These are phyloP conservation scores for Xenops minutus DNA, from an alignment of 2,797 vertebrate genomes.

Conservation along the genomic window DNA sequence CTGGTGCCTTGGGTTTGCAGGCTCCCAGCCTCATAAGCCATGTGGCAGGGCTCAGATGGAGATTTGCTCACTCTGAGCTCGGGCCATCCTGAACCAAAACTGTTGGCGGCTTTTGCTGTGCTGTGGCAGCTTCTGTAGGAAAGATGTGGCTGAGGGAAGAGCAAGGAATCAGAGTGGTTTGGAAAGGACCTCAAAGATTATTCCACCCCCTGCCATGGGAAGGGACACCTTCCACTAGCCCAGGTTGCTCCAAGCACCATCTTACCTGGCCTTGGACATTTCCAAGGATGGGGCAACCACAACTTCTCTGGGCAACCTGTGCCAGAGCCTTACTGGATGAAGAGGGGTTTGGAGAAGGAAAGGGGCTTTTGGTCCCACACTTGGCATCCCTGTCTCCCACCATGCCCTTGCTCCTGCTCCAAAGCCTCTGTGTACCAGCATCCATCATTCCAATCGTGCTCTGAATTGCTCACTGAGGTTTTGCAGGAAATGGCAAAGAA, in stretches of 20 bases:
- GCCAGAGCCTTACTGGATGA: neutral
- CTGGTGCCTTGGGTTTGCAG: rapidly evolving
- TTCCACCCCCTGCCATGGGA: neutral
- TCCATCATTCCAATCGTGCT: rapidly evolving
- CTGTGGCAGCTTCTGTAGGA: neutral
- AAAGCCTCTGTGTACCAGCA: rapidly evolving
- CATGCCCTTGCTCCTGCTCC: neutral
- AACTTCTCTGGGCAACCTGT: neutral
- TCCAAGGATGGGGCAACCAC: neutral
- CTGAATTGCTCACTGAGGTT: neutral
- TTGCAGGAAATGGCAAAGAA: neutral
- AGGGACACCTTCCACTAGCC: rapidly evolving
- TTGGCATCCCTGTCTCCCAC: neutral
- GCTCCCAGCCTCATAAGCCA: rapidly evolving
- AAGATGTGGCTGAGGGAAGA: neutral
- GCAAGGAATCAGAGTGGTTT: neutral
- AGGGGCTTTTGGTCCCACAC: neutral
- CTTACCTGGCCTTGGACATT: neutral
- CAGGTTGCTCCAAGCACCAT: rapidly evolving
- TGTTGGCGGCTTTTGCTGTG: neutral
- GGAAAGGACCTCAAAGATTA: neutral
- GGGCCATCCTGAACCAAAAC: neutral
- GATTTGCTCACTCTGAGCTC: neutral
- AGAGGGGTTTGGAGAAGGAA: neutral
- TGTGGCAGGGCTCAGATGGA: rapidly evolving